Percentiles rank a stretch among this genome's conserved stretches.
These are phyloP conservation scores for Hoplostethus mediterraneus DNA, from an alignment of 2,797 vertebrate genomes.

Conservation along the genomic window DNA sequence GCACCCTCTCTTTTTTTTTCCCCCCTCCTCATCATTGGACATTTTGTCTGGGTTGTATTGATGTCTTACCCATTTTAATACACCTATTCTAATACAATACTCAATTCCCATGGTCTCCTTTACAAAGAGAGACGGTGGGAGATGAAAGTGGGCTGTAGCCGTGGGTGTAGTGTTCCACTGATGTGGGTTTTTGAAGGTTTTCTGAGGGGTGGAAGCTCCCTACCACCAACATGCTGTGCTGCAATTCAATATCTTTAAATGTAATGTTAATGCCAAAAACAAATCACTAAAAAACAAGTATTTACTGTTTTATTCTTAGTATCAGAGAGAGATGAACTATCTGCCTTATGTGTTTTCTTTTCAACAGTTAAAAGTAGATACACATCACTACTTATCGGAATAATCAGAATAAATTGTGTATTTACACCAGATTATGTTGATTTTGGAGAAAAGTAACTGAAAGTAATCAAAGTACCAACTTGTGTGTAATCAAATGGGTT, in stretches of 20 bases:
- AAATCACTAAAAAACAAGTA: too few species aligned
- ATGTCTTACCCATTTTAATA: background rate
- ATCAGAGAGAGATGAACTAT: conserved; percentile 36
- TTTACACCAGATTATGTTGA: background rate
- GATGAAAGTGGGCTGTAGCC: conserved; percentile 66
- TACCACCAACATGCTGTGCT: conserved; percentile 32
- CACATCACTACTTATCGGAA: too few species aligned
- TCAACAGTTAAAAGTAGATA: background rate
- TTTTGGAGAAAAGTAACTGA: background rate
- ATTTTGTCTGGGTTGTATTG: conserved; percentile 49
- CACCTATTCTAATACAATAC: conserved; percentile 51
- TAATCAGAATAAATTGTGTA: too few species aligned
- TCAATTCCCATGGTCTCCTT: conserved; percentile 69
- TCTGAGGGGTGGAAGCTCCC: background rate
- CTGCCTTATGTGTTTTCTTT: conserved; percentile 15
- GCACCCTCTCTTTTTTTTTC: conserved; percentile 47
- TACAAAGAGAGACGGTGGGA: conserved; percentile 73
- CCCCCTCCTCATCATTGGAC: conserved; percentile 64
- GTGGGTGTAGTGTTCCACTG: conserved; percentile 47
- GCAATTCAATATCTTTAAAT: conserved; percentile 38
- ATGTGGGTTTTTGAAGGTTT: conserved; percentile 37
- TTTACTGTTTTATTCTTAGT: too few species aligned
- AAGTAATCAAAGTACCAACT: background rate
- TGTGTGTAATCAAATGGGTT: conserved; percentile 19
- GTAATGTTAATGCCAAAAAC: too few species aligned